Percentiles rank a stretch among this genome's conserved stretches.
These are phyloP conservation scores for Ictalurus furcatus DNA, from an alignment of 2,113 vertebrate genomes.

Conservation along the genomic window DNA sequence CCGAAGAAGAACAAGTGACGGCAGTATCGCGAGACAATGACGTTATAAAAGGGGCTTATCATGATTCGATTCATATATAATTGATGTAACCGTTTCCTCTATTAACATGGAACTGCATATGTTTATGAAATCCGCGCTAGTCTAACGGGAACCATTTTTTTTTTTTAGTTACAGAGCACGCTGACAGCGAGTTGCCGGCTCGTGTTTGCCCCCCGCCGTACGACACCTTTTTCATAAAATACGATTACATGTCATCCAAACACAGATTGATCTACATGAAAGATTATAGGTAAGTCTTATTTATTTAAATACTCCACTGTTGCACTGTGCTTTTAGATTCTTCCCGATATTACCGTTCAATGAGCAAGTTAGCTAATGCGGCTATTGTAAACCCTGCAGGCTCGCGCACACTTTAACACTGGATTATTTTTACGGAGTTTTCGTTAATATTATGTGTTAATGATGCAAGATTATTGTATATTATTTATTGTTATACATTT, in stretches of 20 bases:
- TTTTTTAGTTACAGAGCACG: neutral
- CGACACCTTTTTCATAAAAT: too few species aligned
- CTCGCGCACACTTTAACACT: neutral
- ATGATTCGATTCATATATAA: neutral
- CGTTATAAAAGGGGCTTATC: neutral
- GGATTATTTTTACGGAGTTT: neutral
- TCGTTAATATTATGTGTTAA: neutral
- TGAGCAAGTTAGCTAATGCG: neutral
- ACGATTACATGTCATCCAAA: conserved; percentile 40
- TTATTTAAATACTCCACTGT: neutral
- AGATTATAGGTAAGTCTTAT: conserved; percentile 45
- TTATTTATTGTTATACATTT: neutral
- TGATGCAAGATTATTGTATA: neutral
- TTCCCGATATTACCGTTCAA: neutral
- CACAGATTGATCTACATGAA: conserved; percentile 19
- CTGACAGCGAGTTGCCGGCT: conserved; percentile 9
- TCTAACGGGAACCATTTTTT: neutral
- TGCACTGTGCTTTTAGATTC: neutral
- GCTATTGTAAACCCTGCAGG: neutral
- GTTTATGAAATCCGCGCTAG: neutral
- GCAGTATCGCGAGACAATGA: neutral
- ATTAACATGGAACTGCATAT: neutral
- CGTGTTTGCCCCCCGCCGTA: neutral
- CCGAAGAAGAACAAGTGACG: neutral
- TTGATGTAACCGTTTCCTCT: neutral